A percentile compares a stretch with the other conserved stretches of the same genome.
These are phyloP conservation scores for Capromys pilorides DNA, from an alignment of 2,797 vertebrate species.

Conservation along the genomic window DNA sequence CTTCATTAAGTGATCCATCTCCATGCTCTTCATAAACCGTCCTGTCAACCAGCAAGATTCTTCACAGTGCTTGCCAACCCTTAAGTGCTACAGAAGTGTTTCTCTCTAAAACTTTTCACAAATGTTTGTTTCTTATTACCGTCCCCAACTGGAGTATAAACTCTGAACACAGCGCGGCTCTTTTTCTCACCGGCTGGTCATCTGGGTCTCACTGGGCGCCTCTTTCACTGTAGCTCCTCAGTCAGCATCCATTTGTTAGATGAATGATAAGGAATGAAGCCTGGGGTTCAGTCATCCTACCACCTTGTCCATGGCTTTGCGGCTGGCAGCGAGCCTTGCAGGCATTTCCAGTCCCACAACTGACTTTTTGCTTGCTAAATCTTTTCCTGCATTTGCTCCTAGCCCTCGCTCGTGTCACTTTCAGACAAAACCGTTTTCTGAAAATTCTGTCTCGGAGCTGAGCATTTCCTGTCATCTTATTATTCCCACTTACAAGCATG, in stretches of 20 bases:
- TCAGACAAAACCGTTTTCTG: background rate
- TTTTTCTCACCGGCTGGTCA: background rate
- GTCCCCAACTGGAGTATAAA: background rate
- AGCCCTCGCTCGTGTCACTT: background rate
- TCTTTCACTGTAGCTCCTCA: background rate
- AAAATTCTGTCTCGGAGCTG: background rate
- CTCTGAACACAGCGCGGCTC: background rate
- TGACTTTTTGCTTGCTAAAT: background rate
- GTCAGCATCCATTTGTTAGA: background rate
- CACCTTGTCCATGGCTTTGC: background rate
- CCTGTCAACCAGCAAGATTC: background rate
- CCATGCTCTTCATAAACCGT: background rate
- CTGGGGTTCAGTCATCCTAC: background rate
- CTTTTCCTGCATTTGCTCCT: too few species aligned
- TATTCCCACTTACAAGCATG: background rate
- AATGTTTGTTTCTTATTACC: background rate
- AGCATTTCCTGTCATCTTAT: background rate
- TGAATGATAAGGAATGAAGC: background rate
- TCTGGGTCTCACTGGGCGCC: background rate
- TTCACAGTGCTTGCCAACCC: background rate
- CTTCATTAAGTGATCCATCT: background rate
- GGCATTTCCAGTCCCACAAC: too few species aligned
- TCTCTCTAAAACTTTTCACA: too few species aligned
- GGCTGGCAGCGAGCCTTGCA: background rate
- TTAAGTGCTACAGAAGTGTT: background rate